These are phyloP conservation scores for Popillia japonica DNA, from an alignment of 1,140 invertebrate species.

Conservation along the genomic window DNA sequence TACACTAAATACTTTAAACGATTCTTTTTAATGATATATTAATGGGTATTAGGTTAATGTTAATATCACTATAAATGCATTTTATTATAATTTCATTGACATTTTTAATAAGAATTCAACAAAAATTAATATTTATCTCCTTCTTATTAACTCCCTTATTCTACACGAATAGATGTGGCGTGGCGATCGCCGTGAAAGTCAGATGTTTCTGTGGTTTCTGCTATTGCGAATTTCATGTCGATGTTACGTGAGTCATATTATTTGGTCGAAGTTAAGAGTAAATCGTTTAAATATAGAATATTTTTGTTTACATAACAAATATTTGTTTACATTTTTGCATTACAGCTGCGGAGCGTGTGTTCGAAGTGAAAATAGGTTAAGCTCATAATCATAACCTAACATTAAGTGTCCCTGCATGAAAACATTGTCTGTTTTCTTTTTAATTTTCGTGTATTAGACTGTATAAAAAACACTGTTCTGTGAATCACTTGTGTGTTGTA, in stretches of 20 bases:
- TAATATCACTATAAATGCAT: background rate
- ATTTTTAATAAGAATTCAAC: background rate
- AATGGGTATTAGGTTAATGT: background rate
- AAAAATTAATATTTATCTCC: background rate
- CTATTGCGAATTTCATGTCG: background rate
- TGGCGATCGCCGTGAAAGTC: background rate
- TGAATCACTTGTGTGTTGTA: background rate
- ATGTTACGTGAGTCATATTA: background rate
- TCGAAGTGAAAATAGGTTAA: constrained; percentile 16
- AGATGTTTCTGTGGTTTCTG: constrained; percentile 15
- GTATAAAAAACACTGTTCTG: background rate
- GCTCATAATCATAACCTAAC: constrained; percentile 15
- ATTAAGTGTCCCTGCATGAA: background rate
- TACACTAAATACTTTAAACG: background rate
- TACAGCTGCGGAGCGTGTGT: background rate
- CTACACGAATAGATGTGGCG: background rate
- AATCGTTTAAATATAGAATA: constrained; percentile 6
- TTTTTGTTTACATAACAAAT: background rate
- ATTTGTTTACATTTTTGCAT: background rate
- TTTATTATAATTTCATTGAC: background rate
- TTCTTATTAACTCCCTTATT: background rate
- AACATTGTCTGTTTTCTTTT: background rate
- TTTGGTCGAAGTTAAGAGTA: background rate
- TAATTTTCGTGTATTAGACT: background rate
- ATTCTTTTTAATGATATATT: background rate